phyloP scores from a whole-genome alignment of 2,888 invertebrate species.

The Diplolepis rosae region DNA sequence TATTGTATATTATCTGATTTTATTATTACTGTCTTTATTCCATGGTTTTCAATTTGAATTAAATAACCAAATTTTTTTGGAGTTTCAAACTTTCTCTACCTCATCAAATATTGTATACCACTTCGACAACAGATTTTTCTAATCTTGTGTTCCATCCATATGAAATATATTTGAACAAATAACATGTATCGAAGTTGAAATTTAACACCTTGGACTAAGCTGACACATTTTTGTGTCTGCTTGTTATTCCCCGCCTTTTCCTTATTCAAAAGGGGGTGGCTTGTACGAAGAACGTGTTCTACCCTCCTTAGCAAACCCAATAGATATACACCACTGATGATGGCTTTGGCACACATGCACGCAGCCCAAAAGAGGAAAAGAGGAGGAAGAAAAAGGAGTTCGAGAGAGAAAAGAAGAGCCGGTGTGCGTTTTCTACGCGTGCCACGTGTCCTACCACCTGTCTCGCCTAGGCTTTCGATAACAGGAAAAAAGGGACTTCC shows the following conservation, averaged over 20 bases:
- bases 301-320: not conserved
- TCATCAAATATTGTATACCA: too few relatives aligned
- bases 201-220: not conserved
- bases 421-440: slow-evolving; percentile 43
- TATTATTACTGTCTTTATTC: too few relatives aligned
- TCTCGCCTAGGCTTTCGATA: slow-evolving; percentile 43
- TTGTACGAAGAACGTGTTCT: not conserved
- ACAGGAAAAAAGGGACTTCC: slow-evolving; percentile 39
- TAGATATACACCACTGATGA: not conserved
- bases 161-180: too few relatives aligned
- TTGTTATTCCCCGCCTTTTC: not conserved
- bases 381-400: slow-evolving; percentile 34
- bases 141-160: too few relatives aligned
- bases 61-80: too few relatives aligned
- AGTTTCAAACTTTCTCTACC: too few relatives aligned
- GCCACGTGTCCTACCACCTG: slow-evolving; percentile 46
- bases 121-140: too few relatives aligned
- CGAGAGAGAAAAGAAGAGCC: slow-evolving; percentile 38
- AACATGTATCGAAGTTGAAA: too few relatives aligned
- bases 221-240: not conserved
- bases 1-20: too few relatives aligned
- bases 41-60: too few relatives aligned
- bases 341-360: not conserved
- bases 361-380: not conserved
- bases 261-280: slow-evolving; percentile 3